Evolutionary conservation across 1,140 invertebrate genomes (phyloP).

Genomic region (Drosophila nasuta): DNA sequence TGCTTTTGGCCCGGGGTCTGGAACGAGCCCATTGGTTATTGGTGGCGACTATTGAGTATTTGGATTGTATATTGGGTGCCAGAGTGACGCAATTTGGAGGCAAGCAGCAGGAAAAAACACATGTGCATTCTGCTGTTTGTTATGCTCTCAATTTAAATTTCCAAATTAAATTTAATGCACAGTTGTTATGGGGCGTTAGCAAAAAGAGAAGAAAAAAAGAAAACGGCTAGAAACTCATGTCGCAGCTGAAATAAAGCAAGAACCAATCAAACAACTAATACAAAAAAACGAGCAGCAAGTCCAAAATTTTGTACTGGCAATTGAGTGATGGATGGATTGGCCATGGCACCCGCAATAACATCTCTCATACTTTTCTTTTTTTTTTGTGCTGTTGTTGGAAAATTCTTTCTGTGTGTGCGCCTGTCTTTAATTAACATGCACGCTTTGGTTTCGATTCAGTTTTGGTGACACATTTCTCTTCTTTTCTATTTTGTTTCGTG

Average conservation of each 20-base stretch:
- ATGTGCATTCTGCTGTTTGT: slow-evolving; percentile 58
- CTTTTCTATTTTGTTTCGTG: background rate
- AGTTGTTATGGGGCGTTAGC: slow-evolving; percentile 58
- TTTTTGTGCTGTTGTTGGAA: slow-evolving; percentile 2
- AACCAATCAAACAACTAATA: background rate
- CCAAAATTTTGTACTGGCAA: slow-evolving; percentile 55
- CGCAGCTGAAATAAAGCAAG: slow-evolving; percentile 4
- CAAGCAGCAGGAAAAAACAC: slow-evolving; percentile 45
- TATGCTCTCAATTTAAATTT: slow-evolving; percentile 43
- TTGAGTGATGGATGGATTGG: slow-evolving; percentile 80
- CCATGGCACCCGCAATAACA: slow-evolving; percentile 44
- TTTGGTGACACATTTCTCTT: slow-evolving; percentile 31
- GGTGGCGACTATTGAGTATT: background rate
- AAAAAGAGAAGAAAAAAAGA: slow-evolving; percentile 32
- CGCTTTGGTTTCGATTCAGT: slow-evolving; percentile 41
- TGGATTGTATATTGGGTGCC: background rate
- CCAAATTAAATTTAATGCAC: slow-evolving; percentile 71
- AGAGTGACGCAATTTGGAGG: slow-evolving; percentile 44
- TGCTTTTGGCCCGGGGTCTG: slow-evolving; percentile 23
- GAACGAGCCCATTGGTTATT: slow-evolving; percentile 1
- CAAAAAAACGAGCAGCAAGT: slow-evolving; percentile 33
- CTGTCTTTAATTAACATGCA: slow-evolving; percentile 73
- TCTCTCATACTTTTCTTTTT: slow-evolving; percentile 21
- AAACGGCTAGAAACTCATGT: slow-evolving; percentile 13
- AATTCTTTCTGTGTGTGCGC: slow-evolving; percentile 38